Base-by-base conservation (phyloP, 2,797 vertebrate genomes). In the Morus bassanus region DNA sequence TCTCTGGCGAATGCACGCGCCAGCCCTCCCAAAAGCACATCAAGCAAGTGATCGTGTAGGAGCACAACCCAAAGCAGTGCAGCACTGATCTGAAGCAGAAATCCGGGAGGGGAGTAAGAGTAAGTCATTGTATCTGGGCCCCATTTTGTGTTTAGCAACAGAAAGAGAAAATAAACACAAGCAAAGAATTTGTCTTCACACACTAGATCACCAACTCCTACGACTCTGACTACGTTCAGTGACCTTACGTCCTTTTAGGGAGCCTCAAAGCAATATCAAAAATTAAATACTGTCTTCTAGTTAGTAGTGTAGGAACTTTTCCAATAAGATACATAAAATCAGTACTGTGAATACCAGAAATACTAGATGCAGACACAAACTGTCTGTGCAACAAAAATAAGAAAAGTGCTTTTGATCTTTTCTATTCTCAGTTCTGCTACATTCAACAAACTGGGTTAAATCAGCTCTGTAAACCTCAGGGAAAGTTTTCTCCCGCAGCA, bases 311-410 rank as follows among this genome's bases (percentile, higher is more conserved):
- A 25, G 53, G 18, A 50, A 18, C 18, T n/a, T 60, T 46, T 65
- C 15, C 64, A 39, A 0, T 9, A 43, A 43, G 46, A 7, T 11
- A 33, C 3, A 11, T 7, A 70, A 81, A 65, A 14, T 9, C 46
- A 31, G 33, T 6, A 0, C 43, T 10, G 11, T 1, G 13, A 61
- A 51, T 48, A n/a, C 9, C 41, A 41, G 46, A 67, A 67, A 23
- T 5, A 21, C 4, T 6, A 25, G 8, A 21, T 0, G 13, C 1
- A 1, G 25, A n/a, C 21, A 17, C 57, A 76, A 30, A 69, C 24
- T 3, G 13, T 9, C 59, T 2, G 0, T 3, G 24, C 30, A 12
- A 16, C 10, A 7, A 41, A 41, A 24, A 5, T 4, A 10, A 56
- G 35, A 15, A 8, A 41, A 67, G 7, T 1, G 3, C 39, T n/a